Base-by-base conservation (phyloP, 23 tunicate genomes). In the Aplidium turbinatum region DNA sequence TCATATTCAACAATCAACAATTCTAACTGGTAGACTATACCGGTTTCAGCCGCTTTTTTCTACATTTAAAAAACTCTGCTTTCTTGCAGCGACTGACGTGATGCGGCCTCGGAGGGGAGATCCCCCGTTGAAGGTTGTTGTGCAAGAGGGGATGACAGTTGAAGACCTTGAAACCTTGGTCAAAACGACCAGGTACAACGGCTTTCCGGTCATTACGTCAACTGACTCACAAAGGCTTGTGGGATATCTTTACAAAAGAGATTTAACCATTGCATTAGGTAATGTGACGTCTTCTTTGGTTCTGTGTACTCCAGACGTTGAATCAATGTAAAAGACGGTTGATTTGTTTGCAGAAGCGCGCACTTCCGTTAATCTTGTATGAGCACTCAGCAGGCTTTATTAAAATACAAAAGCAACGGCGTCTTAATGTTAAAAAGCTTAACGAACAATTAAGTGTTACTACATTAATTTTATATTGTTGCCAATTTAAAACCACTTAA, bases 51-150 rank as follows among this genome's bases (percentile, higher is more conserved):
- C n/a, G n/a, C n/a, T n/a, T n/a, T n/a, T n/a, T n/a, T n/a, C n/a
- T n/a, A n/a, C n/a, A n/a, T n/a, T n/a, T n/a, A n/a, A n/a, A n/a
- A n/a, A n/a, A n/a, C n/a, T n/a, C n/a, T n/a, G 5, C 21, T 54
- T 22, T 38, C 29, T 64, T 64, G 16, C 77, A 69, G 99, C 96
- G 13, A 78, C 79, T 45, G 99, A 95, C 45, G 96, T 95, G 7
- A 95, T 95, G 99, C 76, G 96, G 22, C 99, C 99, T 16, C 64
- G 96, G 39, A 48, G 85, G n/a, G 89, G 87, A 22, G 92, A 88
- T 25, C 72, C 77, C 2, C 79, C 87, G 39, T 76, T 95, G 35
- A 72, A 62, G 24, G 89, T 78, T 6, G 65, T 95, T 18, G 32
- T 72, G 35, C 82, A 90, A 29, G 96, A 88, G 62, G 89, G 94